Conservation (phyloP, 2,113 vertebrate species). For the Nothobranchius furzeri region DNA sequence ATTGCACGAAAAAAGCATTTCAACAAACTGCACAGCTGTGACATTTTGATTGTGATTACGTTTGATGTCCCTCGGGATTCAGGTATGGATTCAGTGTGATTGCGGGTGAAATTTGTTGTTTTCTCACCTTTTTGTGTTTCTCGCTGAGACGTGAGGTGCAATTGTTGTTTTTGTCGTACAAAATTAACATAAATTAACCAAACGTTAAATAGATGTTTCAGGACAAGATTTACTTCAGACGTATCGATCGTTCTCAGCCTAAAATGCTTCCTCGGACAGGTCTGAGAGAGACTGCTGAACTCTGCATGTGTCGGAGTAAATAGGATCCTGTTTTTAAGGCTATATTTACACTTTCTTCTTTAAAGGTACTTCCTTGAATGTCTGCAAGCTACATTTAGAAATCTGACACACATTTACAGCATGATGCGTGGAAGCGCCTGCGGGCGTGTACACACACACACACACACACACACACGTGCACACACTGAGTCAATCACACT, state of each 20-base stretch:
- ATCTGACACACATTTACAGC: conserved; percentile 47
- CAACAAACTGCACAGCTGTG: too few species aligned
- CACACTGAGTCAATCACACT: conserved; percentile 27
- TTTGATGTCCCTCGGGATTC: too few species aligned
- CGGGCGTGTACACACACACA: conserved; percentile 16
- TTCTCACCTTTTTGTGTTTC: too few species aligned
- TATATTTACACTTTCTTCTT: conserved; percentile 66
- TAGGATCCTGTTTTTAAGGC: conserved; percentile 57
- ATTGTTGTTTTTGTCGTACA: too few species aligned
- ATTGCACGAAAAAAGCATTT: too few species aligned
- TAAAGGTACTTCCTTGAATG: conserved; percentile 56
- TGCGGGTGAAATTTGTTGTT: too few species aligned
- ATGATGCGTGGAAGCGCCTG: conserved; percentile 18
- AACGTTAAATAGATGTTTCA: too few species aligned
- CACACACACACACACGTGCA: background rate
- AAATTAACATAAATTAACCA: too few species aligned
- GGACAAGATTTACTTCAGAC: conserved; percentile 67
- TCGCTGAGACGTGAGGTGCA: too few species aligned
- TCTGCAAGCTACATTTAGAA: conserved; percentile 44
- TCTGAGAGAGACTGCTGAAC: conserved; percentile 43
- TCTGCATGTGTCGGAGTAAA: conserved; percentile 51
- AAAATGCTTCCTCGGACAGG: conserved; percentile 29
- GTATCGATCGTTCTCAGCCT: conserved; percentile 65
- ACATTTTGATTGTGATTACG: too few species aligned
- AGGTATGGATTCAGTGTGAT: too few species aligned